phyloP scores from a whole-genome alignment of 2,113 vertebrate species.

The Cricetomys ansorgei region DNA sequence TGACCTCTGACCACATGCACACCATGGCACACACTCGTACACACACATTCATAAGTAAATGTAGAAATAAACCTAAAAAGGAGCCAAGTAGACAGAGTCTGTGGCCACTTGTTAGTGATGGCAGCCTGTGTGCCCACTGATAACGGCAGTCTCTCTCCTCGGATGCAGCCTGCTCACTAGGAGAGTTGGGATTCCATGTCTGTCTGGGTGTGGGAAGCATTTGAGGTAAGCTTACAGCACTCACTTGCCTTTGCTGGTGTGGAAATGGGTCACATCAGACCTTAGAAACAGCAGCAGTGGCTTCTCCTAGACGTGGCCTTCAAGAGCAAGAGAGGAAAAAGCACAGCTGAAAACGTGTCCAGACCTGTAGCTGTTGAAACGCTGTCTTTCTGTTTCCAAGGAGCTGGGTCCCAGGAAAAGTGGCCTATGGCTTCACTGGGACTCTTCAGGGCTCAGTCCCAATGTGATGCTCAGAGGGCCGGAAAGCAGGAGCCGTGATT shows the following conservation, averaged over 20 bases:
- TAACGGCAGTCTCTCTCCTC: neutral
- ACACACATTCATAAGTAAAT: neutral
- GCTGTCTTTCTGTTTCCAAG: neutral
- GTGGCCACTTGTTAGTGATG: fast-evolving
- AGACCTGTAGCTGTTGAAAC: neutral
- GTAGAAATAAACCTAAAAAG: neutral
- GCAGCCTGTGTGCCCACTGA: neutral
- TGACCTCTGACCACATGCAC: neutral
- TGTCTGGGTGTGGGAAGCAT: neutral
- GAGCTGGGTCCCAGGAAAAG: neutral
- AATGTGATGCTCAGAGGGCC: fast-evolving
- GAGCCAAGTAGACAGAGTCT: neutral
- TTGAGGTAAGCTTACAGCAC: neutral
- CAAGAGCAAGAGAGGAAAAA: neutral
- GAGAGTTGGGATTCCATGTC: neutral
- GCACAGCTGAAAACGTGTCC: neutral
- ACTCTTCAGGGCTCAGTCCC: neutral
- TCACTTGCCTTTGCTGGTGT: neutral
- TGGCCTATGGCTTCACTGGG: neutral
- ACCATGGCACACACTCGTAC: neutral
- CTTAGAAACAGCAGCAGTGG: neutral
- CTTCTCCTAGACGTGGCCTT: neutral
- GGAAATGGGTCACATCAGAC: neutral
- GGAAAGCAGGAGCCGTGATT: fast-evolving
- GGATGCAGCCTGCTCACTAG: neutral